Evolutionary conservation across 2,797 vertebrate genomes (phyloP).

Genomic region (Coranthus polyacanthus): DNA sequence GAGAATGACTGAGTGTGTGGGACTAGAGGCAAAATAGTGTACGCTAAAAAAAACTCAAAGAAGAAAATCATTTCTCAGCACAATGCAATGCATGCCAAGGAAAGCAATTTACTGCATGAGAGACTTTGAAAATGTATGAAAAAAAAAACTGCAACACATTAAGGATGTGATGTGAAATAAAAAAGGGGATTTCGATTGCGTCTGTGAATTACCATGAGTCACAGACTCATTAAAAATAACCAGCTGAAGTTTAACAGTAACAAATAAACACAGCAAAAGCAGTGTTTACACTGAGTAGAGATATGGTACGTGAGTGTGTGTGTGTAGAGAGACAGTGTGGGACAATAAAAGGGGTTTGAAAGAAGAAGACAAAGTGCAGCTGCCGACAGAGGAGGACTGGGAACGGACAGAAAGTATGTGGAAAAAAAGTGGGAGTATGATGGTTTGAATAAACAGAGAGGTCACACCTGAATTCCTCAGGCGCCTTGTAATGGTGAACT

Average conservation of each 20-base stretch:
- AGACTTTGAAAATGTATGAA: constrained; percentile 42
- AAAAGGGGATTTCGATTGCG: neutral
- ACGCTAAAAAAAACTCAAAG: constrained; percentile 33
- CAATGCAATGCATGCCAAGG: constrained; percentile 16
- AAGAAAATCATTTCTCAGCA: constrained; percentile 51
- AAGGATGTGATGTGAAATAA: constrained; percentile 57
- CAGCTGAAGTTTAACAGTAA: constrained; percentile 52
- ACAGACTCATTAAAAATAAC: constrained; percentile 59
- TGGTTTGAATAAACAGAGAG: constrained; percentile 43
- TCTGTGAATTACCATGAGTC: constrained; percentile 53
- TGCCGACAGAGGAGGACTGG: constrained; percentile 37
- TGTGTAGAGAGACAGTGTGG: neutral
- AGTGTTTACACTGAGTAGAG: neutral
- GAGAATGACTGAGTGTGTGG: constrained; percentile 14
- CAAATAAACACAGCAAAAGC: constrained; percentile 35
- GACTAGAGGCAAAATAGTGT: constrained; percentile 34
- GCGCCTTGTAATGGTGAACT: constrained; percentile 51
- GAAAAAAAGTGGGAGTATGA: constrained; percentile 28
- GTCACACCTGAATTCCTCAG: constrained; percentile 60
- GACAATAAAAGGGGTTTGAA: constrained; percentile 36
- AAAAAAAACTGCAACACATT: constrained; percentile 44
- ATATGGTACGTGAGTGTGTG: neutral
- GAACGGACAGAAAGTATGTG: constrained; percentile 51
- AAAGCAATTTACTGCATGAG: constrained; percentile 70
- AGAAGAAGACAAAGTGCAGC: constrained; percentile 53